phyloP scores from a whole-genome alignment of 2,888 invertebrate genomes.

The Drosophila pegasa region DNA sequence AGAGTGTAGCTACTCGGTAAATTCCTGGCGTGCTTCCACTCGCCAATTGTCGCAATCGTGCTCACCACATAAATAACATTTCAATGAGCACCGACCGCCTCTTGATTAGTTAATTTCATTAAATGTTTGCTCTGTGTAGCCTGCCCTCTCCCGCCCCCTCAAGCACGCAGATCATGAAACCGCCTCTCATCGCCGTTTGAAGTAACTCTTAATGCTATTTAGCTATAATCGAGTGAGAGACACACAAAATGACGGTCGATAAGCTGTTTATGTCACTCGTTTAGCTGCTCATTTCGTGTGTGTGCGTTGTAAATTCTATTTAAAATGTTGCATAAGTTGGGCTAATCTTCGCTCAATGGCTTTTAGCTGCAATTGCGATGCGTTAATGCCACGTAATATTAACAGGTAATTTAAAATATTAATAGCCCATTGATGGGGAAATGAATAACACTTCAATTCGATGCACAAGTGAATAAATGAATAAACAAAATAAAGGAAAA shows the following conservation, averaged over 20 bases:
- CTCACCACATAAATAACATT: no score
- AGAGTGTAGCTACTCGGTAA: no score
- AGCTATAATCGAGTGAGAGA: neutral
- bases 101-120: neutral
- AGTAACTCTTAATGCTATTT: neutral
- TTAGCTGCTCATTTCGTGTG: neutral
- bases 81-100: no score
- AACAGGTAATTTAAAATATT: constrained; percentile 46
- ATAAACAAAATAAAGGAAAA: constrained; percentile 31
- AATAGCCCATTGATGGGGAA: constrained; percentile 49
- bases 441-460: constrained; percentile 55
- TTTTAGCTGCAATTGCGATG: constrained; percentile 4
- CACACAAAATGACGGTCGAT: neutral
- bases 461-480: constrained; percentile 30
- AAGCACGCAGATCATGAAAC: neutral
- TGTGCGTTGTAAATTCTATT: constrained; percentile 2
- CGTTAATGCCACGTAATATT: constrained; percentile 23
- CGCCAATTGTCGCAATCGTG: no score
- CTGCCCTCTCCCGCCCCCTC: no score
- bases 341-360: constrained; percentile 14
- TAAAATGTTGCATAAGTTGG: constrained; percentile 4
- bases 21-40: no score
- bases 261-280: constrained; percentile 8
- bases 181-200: neutral
- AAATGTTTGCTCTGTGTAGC: no score